A percentile compares a stretch with the other conserved stretches of the same genome.
Conservation (phyloP, 2,797 vertebrate species). For the Brachyrhaphis roseni region DNA sequence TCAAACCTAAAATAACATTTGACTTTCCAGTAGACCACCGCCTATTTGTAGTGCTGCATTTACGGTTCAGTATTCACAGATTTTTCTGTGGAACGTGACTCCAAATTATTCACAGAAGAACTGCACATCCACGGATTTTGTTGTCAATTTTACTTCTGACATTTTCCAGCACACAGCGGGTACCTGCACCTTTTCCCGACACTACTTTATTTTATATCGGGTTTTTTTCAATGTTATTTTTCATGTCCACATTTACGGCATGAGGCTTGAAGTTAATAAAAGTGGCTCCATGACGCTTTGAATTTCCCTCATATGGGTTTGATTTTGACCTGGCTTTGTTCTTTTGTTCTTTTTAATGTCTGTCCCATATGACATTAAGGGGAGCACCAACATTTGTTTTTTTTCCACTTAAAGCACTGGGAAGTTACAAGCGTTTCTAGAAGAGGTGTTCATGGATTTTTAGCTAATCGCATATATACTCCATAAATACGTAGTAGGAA, state of each 20-base stretch:
- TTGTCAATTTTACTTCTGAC: no score
- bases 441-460: not conserved
- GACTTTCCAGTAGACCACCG: not conserved
- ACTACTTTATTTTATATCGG: not conserved
- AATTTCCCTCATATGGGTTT: not conserved
- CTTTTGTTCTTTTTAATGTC: not conserved
- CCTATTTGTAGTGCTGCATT: not conserved
- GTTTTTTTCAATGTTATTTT: not conserved
- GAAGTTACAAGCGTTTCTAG: not conserved
- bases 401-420: not conserved
- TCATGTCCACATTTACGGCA: not conserved
- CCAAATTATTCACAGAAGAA: not conserved
- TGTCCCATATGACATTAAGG: not conserved
- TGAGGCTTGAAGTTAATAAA: not conserved
- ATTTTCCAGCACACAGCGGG: not conserved
- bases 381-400: not conserved
- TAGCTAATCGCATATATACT: not conserved
- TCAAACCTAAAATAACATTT: not conserved
- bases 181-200: not conserved
- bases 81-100: not conserved
- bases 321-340: not conserved
- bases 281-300: not conserved
- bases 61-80: not conserved
- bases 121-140: not conserved
- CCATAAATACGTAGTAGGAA: not conserved